Percentiles rank a stretch among this genome's conserved stretches.
These are phyloP conservation scores for Eolophus roseicapilla DNA, from an alignment of 2,113 vertebrate species.

Conservation along the genomic window DNA sequence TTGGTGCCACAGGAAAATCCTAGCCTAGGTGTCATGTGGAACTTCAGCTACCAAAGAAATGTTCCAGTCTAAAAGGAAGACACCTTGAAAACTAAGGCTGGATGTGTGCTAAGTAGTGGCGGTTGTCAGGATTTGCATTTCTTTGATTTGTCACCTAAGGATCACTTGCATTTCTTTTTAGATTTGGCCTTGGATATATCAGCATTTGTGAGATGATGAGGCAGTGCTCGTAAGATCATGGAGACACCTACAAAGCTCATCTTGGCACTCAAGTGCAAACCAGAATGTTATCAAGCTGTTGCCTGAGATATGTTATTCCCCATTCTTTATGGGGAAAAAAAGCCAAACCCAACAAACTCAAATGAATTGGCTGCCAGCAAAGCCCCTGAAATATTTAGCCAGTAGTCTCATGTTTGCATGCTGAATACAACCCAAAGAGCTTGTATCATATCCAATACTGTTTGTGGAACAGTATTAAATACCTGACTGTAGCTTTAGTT, in stretches of 20 bases:
- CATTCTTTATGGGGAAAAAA: neutral
- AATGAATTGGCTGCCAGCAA: conserved; percentile 14
- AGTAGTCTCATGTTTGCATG: conserved; percentile 16
- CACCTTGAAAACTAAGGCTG: neutral
- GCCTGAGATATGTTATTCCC: neutral
- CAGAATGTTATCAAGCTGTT: neutral
- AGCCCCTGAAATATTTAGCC: conserved; percentile 30
- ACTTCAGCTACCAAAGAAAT: neutral
- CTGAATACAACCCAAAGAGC: conserved; percentile 23
- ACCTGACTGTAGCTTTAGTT: conserved; percentile 3
- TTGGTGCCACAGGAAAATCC: neutral
- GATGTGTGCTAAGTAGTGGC: neutral
- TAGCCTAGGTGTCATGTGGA: neutral
- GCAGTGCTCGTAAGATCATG: neutral
- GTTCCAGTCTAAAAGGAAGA: neutral
- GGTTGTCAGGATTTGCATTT: neutral
- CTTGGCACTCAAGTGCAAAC: neutral
- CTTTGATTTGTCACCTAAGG: neutral
- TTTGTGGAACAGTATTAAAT: neutral
- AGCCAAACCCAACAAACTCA: neutral
- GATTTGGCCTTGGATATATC: neutral
- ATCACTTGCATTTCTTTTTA: neutral
- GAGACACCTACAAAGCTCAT: neutral
- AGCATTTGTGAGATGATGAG: neutral
- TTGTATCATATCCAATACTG: neutral